Conservation (phyloP, 2,888 invertebrate genomes). For the Drosophila incognita region DNA sequence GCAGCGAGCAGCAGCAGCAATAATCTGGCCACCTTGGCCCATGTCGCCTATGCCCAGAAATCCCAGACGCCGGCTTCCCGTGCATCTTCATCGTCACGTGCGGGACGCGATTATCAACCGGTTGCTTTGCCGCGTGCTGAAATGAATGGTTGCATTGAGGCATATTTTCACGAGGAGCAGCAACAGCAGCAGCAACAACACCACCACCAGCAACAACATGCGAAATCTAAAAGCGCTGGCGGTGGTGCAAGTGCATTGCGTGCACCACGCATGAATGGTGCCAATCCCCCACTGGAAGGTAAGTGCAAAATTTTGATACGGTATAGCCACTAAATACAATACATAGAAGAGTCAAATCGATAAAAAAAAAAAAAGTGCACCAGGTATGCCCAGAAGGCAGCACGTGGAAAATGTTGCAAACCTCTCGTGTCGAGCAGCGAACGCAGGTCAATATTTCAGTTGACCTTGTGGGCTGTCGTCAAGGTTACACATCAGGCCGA, state of each 20-base stretch:
- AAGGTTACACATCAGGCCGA: too few species aligned
- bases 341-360: too few species aligned
- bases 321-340: too few species aligned
- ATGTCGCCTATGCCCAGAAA: conserved; percentile 84
- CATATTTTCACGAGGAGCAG: conserved; percentile 90
- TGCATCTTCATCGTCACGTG: conserved; percentile 23
- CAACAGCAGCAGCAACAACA: conserved; percentile 85
- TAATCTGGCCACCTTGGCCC: conserved; percentile 84
- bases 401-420: too few species aligned
- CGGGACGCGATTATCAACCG: conserved; percentile 80
- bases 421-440: too few species aligned
- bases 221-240: conserved; percentile 63
- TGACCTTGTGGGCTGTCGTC: too few species aligned
- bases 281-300: conserved; percentile 85
- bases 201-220: conserved; percentile 83
- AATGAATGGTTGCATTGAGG: conserved; percentile 90
- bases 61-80: conserved; percentile 41
- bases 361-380: too few species aligned
- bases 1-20: conserved; percentile 73
- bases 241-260: conserved; percentile 63
- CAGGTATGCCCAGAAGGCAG: too few species aligned
- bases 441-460: too few species aligned
- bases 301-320: conserved; percentile 23
- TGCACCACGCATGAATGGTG: conserved; percentile 81
- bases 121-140: conserved; percentile 88